A percentile compares a stretch with the other conserved stretches of the same genome.
These are phyloP conservation scores for Metopolophium dirhodum DNA, from an alignment of 1,140 invertebrate species.

Conservation along the genomic window DNA sequence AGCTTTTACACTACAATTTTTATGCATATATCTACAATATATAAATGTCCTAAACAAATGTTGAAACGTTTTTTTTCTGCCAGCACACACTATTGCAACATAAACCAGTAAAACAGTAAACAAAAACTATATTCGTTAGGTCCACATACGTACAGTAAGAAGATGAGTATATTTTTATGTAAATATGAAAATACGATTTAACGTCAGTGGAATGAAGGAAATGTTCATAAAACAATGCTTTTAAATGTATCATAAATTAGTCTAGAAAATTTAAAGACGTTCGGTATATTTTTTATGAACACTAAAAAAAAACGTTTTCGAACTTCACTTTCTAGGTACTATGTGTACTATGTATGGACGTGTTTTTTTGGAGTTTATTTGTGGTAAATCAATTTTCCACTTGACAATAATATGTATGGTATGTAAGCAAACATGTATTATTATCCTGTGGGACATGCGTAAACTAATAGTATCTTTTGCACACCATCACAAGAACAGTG, in stretches of 20 bases:
- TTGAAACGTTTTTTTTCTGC: neutral
- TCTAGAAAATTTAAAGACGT: neutral
- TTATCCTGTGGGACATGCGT: neutral
- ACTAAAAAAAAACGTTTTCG: neutral
- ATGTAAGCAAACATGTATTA: neutral
- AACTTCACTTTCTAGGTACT: neutral
- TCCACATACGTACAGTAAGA: too few relatives aligned
- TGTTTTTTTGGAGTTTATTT: neutral
- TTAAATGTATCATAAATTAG: neutral
- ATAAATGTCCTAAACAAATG: constrained; percentile 25
- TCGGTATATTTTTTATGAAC: neutral
- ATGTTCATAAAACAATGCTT: neutral
- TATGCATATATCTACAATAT: neutral
- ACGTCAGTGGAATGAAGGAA: neutral
- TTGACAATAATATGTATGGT: neutral
- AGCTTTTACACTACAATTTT: neutral
- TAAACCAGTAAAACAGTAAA: neutral
- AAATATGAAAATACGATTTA: neutral
- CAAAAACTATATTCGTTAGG: neutral
- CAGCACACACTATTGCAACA: neutral
- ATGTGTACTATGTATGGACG: too few relatives aligned
- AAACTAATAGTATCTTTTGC: neutral
- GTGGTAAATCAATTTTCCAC: neutral
- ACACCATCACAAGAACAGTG: neutral
- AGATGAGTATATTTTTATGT: too few relatives aligned